Evolutionary conservation across 2,888 invertebrate species (phyloP).

Genomic region (Andricus quercusramuli): DNA sequence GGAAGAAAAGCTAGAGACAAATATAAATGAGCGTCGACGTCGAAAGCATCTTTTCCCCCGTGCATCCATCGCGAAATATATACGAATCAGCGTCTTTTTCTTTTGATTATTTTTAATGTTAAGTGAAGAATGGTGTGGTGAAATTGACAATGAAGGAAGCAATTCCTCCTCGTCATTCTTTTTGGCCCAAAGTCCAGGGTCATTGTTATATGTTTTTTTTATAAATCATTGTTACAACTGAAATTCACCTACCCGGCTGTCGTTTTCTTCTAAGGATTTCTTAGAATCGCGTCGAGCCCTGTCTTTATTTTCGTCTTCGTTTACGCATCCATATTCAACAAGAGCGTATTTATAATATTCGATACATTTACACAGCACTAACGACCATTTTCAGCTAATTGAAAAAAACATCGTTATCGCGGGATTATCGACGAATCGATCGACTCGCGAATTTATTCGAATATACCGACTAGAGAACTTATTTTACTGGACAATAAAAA

Average conservation of each 20-base stretch:
- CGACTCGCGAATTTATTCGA: conserved; percentile 21
- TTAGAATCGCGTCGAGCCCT: conserved; percentile 23
- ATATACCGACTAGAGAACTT: conserved; percentile 27
- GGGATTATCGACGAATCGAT: not conserved
- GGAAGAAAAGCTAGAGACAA: not conserved
- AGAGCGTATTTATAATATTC: conserved; percentile 30
- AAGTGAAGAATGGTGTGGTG: conserved; percentile 29
- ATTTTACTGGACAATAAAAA: conserved; percentile 37
- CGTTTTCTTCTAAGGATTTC: conserved; percentile 28
- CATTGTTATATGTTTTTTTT: conserved; percentile 26
- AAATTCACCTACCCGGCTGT: conserved; percentile 34
- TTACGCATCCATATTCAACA: conserved; percentile 19
- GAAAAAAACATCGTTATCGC: conserved; percentile 12
- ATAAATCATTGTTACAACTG: conserved; percentile 33
- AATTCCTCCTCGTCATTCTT: conserved; percentile 42
- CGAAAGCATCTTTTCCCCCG: conserved; percentile 12
- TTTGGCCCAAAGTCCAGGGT: not conserved
- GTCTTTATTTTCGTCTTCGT: conserved; percentile 13
- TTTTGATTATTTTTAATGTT: conserved; percentile 30
- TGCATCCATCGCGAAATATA: conserved; percentile 33
- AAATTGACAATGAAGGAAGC: conserved; percentile 39
- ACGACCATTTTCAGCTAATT: conserved; percentile 19
- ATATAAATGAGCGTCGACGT: conserved; percentile 1
- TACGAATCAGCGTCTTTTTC: conserved; percentile 34
- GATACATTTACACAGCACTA: conserved; percentile 7